phyloP scores from a whole-genome alignment of 2,113 vertebrate genomes.

The Lipophrys pholis region DNA sequence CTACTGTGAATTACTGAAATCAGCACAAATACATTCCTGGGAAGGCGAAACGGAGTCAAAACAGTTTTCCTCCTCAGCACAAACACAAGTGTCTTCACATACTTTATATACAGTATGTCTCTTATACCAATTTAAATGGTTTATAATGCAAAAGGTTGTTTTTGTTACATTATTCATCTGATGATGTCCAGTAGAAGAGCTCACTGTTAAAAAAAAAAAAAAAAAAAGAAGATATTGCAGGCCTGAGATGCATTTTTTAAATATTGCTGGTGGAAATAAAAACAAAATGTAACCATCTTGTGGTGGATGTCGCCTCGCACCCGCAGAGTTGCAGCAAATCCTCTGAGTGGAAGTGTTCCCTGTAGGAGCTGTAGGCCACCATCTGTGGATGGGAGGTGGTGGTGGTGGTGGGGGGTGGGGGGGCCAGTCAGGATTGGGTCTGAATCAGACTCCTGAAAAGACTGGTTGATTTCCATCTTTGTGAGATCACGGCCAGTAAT shows the following conservation, averaged over 20 bases:
- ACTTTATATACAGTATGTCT: constrained; percentile 11
- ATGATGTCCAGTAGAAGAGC: constrained; percentile 29
- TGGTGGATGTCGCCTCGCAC: constrained; percentile 31
- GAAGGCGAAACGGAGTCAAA: background rate
- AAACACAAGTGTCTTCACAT: background rate
- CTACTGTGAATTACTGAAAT: background rate
- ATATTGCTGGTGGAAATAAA: background rate
- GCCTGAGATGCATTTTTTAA: constrained; percentile 31
- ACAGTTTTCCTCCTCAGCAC: background rate
- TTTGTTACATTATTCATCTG: constrained; percentile 53
- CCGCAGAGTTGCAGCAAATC: constrained; percentile 23
- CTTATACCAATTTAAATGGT: constrained; percentile 13
- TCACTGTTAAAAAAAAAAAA: constrained; percentile 30
- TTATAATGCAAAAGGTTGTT: constrained; percentile 22
- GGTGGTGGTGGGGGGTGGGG: constrained; percentile 15
- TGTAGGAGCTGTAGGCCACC: constrained; percentile 50
- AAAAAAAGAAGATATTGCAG: background rate
- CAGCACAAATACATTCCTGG: background rate
- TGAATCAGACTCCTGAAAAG: constrained; percentile 63
- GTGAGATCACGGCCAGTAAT: constrained; percentile 63
- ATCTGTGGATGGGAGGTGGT: constrained; percentile 51
- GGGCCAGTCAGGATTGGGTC: constrained; percentile 28
- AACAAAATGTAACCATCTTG: constrained; percentile 3
- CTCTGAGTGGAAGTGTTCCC: constrained; percentile 58
- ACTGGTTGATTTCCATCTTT: constrained; percentile 66